These are phyloP conservation scores for Hylaea fasciaria DNA, from an alignment of 2,888 invertebrate genomes.

Conservation along the genomic window DNA sequence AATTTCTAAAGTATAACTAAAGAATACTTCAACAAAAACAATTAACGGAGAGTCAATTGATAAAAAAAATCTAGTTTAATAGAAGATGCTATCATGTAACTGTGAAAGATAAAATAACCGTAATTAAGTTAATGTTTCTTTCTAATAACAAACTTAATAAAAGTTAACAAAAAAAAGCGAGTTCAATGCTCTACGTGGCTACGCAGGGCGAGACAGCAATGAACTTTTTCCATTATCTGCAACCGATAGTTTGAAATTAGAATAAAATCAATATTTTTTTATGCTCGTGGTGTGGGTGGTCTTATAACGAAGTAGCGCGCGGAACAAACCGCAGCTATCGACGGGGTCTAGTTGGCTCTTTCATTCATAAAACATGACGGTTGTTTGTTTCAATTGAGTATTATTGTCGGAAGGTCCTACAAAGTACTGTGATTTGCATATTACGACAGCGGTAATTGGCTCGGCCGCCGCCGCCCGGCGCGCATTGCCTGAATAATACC, in stretches of 20 bases:
- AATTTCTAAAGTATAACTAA: too few species aligned
- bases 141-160: conserved; percentile 32
- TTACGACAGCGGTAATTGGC: conserved; percentile 50
- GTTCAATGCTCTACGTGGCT: conserved; percentile 42
- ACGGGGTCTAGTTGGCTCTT: conserved; percentile 29
- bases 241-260: conserved; percentile 58
- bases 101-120: conserved; percentile 17
- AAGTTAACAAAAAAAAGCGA: conserved; percentile 40
- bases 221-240: conserved; percentile 66
- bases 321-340: conserved; percentile 35
- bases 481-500: conserved; percentile 53
- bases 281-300: conserved; percentile 38
- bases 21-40: conserved; percentile 12
- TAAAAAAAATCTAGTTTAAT: conserved; percentile 9
- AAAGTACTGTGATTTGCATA: conserved; percentile 65
- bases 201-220: conserved; percentile 47
- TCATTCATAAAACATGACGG: conserved; percentile 41
- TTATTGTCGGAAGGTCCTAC: conserved; percentile 53
- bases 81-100: conserved; percentile 18
- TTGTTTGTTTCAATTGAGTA: conserved; percentile 55
- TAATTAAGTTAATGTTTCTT: conserved; percentile 25
- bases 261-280: conserved; percentile 53
- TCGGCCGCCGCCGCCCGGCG: conserved; percentile 49
- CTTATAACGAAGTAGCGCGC: conserved; percentile 35
- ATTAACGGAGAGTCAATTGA: conserved; percentile 7